Conservation (phyloP, 2,113 vertebrate genomes). For the Heliornis fulica region DNA sequence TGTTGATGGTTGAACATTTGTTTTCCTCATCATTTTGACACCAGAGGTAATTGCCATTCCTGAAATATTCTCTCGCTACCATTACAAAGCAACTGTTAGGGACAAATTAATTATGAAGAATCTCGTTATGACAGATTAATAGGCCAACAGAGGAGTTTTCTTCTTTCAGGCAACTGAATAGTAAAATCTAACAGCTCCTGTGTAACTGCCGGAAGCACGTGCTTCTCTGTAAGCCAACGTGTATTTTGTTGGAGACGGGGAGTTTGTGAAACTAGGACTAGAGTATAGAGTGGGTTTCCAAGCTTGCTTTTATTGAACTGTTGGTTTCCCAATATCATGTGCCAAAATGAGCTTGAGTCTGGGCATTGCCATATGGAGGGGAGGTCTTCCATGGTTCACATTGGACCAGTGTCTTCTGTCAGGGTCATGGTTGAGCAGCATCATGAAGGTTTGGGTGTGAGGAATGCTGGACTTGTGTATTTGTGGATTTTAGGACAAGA, state of each 20-base stretch:
- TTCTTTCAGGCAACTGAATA: constrained; percentile 45
- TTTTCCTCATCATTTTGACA: constrained; percentile 71
- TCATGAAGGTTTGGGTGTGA: background rate
- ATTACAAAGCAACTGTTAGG: constrained; percentile 67
- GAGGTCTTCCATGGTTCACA: background rate
- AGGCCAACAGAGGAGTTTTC: constrained; percentile 54
- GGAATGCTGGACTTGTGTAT: background rate
- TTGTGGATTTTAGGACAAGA: background rate
- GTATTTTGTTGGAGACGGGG: background rate
- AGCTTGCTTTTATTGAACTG: background rate
- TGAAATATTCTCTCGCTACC: constrained; percentile 63
- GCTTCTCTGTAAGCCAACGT: background rate
- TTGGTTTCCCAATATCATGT: background rate
- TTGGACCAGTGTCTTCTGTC: background rate
- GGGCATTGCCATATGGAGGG: background rate
- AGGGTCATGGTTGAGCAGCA: background rate
- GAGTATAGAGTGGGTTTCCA: background rate
- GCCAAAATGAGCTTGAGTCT: background rate
- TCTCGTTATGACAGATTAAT: constrained; percentile 71
- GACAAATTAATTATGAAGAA: constrained; percentile 78
- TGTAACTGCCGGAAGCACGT: background rate
- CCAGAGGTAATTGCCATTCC: constrained; percentile 71
- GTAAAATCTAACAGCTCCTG: constrained; percentile 17
- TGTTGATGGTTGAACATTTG: constrained; percentile 63
- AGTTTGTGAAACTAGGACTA: background rate